phyloP scores from a whole-genome alignment of 2,888 invertebrate genomes.

The Melipona bicolor region DNA sequence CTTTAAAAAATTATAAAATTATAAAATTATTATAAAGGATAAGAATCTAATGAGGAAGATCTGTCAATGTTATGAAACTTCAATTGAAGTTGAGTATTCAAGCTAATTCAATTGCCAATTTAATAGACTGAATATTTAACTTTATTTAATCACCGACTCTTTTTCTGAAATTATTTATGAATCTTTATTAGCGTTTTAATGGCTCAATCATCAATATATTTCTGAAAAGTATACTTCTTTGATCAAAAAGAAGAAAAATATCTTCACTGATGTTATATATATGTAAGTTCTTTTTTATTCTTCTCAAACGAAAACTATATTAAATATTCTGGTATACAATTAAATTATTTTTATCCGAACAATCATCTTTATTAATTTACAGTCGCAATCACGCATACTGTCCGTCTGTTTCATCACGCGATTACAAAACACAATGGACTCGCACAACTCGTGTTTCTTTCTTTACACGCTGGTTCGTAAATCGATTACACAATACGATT shows the following conservation, averaged over 20 bases:
- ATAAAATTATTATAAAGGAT: background rate
- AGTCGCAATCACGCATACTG: too few species aligned
- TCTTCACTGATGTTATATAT: too few species aligned
- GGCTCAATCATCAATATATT: background rate
- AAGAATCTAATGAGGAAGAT: background rate
- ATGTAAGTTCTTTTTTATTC: too few species aligned
- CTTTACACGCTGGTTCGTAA: slow-evolving; percentile 24
- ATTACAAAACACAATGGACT: background rate
- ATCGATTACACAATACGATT: slow-evolving; percentile 55
- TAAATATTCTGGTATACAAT: fast-evolving
- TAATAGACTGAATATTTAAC: background rate
- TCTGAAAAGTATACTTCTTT: too few species aligned
- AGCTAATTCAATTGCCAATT: background rate
- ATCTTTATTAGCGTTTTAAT: background rate
- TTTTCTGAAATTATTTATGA: background rate
- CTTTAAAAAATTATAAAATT: background rate
- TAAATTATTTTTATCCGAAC: background rate
- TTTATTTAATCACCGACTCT: background rate
- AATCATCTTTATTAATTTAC: background rate
- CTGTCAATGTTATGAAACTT: background rate
- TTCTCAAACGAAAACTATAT: background rate
- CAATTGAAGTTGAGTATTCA: background rate
- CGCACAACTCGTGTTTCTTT: background rate
- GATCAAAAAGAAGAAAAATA: too few species aligned
- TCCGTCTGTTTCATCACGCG: background rate